These are phyloP conservation scores for Brachylomia viminalis DNA, from an alignment of 2,888 invertebrate species.

Conservation along the genomic window DNA sequence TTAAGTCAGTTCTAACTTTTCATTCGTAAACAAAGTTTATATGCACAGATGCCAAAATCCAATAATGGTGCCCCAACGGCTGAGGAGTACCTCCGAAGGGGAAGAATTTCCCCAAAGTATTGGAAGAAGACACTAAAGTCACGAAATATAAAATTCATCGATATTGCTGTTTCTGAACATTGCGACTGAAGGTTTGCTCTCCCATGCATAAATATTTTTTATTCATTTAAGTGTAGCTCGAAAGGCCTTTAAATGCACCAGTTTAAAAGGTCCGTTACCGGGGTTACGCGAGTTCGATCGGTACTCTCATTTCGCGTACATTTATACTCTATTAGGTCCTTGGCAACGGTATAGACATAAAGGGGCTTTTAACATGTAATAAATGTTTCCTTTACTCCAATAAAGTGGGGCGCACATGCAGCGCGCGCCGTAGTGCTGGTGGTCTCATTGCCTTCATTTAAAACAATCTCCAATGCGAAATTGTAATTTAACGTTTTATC, in stretches of 20 bases:
- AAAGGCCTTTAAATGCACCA: slow-evolving; percentile 50
- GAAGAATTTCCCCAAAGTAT: slow-evolving; percentile 86
- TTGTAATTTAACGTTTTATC: slow-evolving; percentile 61
- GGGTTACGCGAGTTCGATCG: slow-evolving; percentile 55
- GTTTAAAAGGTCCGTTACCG: slow-evolving; percentile 61
- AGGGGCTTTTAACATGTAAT: slow-evolving; percentile 85
- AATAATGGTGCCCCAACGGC: slow-evolving; percentile 85
- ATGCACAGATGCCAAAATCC: slow-evolving; percentile 86
- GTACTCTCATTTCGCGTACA: slow-evolving; percentile 67
- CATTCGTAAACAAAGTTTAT: slow-evolving; percentile 85
- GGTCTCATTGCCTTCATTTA: slow-evolving; percentile 82
- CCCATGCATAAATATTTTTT: slow-evolving; percentile 58
- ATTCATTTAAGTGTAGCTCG: slow-evolving; percentile 58
- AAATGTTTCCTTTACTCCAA: slow-evolving; percentile 84
- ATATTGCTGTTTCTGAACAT: slow-evolving; percentile 81
- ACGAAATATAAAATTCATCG: slow-evolving; percentile 87
- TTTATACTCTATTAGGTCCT: slow-evolving; percentile 77
- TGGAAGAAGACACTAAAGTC: slow-evolving; percentile 80
- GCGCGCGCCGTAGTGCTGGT: slow-evolving; percentile 68
- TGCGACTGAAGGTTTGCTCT: slow-evolving; percentile 61
- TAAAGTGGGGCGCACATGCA: slow-evolving; percentile 78
- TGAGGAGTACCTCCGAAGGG: slow-evolving; percentile 79
- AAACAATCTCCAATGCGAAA: slow-evolving; percentile 78
- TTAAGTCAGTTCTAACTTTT: slow-evolving; percentile 83
- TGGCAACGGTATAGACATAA: slow-evolving; percentile 84